Base-by-base conservation (phyloP, 1,140 invertebrate genomes). In the Scaptodrosophila lebanonensis region DNA sequence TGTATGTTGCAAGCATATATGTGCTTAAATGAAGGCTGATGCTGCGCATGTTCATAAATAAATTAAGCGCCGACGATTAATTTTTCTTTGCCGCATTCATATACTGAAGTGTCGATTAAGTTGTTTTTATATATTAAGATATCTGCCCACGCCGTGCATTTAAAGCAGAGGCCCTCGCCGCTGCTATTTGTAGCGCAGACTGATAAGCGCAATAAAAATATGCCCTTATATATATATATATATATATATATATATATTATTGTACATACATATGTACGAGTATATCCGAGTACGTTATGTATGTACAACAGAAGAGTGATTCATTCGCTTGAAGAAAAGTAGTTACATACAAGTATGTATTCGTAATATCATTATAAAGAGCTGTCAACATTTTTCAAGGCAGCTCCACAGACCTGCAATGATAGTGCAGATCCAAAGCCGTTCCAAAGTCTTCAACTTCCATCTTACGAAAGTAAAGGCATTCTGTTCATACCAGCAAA, bases 11-110 rank as follows among this genome's bases (percentile, higher is more conserved):
- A 32, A 11, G 16, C 39, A 51, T 12, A 30, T 42, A 38, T 49
- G 27, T 45, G 35, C 25, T 17, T 39, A 50, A 29, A 12, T 39
- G 30, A 30, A 47, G 36, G 17, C 17, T 50, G 35, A 27, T 17
- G 27, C 16, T 11, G 9, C 30, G 35, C 18, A 16, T 39, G 30
- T 48, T 32, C 70, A 76, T 65, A 65, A 65, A 64, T 65, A 64
- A 65, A 71, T 75, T 75, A 76, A 62, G 72, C 72, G 33, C 18
- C 40, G 39, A 66, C 66, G 64, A 75, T 75, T 75, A 76, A 51
- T 57, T 50, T 20, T 4, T 48, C 22, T 6, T 12, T 30, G 58
- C 20, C 32, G 25, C 20, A 57, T 57, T 65, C 42, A n/a, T 57
- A 65, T 53, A 60, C 44, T 52, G 38, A 39, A 65, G 50, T 62